These are phyloP conservation scores for Cataglyphis albicans DNA, from an alignment of 2,888 invertebrate species.

Conservation along the genomic window DNA sequence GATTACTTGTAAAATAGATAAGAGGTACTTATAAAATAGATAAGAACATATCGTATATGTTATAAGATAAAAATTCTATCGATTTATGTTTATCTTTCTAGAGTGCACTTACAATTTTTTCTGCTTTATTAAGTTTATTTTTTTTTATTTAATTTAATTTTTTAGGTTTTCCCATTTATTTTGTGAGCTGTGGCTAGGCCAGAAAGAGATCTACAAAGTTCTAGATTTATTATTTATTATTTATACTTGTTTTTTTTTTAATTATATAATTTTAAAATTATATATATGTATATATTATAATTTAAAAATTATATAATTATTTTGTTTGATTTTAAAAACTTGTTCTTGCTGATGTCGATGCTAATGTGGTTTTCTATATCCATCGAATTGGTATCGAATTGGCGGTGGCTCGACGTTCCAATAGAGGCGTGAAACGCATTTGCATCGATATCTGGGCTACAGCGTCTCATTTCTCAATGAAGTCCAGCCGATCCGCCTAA, in stretches of 20 bases:
- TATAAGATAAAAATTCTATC: background rate
- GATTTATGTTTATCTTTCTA: background rate
- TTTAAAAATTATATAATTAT: background rate
- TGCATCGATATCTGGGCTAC: conserved; percentile 78
- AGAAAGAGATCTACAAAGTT: background rate
- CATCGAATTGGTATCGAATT: conserved; percentile 33
- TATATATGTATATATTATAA: no score
- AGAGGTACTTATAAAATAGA: background rate
- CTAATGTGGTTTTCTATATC: background rate
- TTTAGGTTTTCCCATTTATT: background rate
- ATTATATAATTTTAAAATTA: background rate
- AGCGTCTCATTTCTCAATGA: conserved; percentile 79
- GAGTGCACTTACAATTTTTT: background rate
- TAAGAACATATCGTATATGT: background rate
- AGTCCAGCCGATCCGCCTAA: conserved; percentile 72
- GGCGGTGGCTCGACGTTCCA: conserved; percentile 28
- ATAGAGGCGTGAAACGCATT: conserved; percentile 66
- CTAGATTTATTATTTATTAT: background rate
- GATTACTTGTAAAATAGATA: background rate
- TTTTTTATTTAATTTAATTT: background rate
- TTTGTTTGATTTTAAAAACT: background rate
- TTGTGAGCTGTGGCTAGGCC: background rate
- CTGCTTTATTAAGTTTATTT: background rate
- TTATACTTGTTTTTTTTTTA: background rate
- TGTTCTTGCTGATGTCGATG: background rate